phyloP scores from a whole-genome alignment of 2,113 vertebrate species.

The Microtus richardsoni region DNA sequence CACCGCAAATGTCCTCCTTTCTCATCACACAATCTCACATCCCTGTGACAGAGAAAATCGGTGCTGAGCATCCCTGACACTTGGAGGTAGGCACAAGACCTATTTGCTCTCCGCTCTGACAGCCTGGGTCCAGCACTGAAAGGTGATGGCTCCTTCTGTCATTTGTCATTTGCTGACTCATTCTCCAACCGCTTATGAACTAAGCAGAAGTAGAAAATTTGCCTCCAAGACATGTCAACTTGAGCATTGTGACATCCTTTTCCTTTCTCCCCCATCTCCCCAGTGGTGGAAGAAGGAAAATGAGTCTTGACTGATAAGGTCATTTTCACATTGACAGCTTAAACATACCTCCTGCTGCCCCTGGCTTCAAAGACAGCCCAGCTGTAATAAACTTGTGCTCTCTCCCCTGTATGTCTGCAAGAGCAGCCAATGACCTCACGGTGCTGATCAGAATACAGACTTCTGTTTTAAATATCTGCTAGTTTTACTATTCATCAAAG shows the following conservation, averaged over 20 bases:
- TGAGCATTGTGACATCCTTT: slow-evolving; percentile 9
- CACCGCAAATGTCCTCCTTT: not conserved
- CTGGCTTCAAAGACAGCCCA: not conserved
- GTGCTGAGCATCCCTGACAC: not conserved
- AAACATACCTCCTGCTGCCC: not conserved
- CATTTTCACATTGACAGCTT: slow-evolving; percentile 10
- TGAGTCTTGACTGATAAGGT: not conserved
- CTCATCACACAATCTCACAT: not conserved
- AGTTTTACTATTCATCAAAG: not conserved
- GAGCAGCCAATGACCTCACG: not conserved
- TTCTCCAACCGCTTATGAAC: not conserved
- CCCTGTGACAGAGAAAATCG: not conserved
- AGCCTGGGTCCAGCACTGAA: not conserved
- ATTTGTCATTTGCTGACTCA: slow-evolving; percentile 30
- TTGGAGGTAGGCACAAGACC: not conserved
- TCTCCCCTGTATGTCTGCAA: not conserved
- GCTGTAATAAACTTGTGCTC: not conserved
- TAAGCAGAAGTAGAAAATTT: slow-evolving; percentile 19
- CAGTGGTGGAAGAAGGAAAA: slow-evolving; percentile 14
- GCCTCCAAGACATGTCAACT: slow-evolving; percentile 51
- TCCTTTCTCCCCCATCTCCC: not conserved
- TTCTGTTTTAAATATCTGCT: slow-evolving; percentile 5
- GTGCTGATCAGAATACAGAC: not conserved
- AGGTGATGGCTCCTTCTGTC: not conserved
- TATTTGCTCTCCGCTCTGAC: not conserved